Evolutionary conservation across 2,113 vertebrate genomes (phyloP).

Genomic region (Bos indicus): DNA sequence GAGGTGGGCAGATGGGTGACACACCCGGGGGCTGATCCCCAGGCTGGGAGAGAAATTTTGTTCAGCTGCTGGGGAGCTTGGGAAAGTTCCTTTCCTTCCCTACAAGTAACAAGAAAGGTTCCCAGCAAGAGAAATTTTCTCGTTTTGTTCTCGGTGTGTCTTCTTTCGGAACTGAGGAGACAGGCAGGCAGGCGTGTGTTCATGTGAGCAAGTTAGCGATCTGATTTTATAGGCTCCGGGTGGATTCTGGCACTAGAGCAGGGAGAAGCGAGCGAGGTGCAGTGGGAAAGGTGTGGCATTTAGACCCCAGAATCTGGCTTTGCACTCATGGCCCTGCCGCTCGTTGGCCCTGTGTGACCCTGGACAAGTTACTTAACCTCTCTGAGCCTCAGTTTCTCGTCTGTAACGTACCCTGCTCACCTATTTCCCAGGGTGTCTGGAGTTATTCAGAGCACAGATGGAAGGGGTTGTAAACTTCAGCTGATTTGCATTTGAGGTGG

Average conservation of each 20-base stretch:
- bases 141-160: background rate
- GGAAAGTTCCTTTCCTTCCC: background rate
- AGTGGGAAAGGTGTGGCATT: background rate
- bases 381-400: background rate
- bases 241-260: background rate
- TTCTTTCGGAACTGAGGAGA: background rate
- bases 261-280: accelerated
- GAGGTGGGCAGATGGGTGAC: background rate
- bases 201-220: accelerated
- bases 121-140: background rate
- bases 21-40: background rate
- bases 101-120: background rate
- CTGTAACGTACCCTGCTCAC: background rate
- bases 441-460: background rate
- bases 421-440: background rate
- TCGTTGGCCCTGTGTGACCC: background rate
- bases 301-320: background rate
- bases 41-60: no score
- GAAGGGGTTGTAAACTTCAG: background rate
- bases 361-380: background rate
- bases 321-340: accelerated
- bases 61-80: background rate
- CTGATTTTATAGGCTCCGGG: background rate
- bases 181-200: background rate
- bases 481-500: accelerated